A percentile compares a stretch with the other conserved stretches of the same genome.
These are phyloP conservation scores for Yponomeuta cagnagella DNA, from an alignment of 2,888 invertebrate genomes.

Conservation along the genomic window DNA sequence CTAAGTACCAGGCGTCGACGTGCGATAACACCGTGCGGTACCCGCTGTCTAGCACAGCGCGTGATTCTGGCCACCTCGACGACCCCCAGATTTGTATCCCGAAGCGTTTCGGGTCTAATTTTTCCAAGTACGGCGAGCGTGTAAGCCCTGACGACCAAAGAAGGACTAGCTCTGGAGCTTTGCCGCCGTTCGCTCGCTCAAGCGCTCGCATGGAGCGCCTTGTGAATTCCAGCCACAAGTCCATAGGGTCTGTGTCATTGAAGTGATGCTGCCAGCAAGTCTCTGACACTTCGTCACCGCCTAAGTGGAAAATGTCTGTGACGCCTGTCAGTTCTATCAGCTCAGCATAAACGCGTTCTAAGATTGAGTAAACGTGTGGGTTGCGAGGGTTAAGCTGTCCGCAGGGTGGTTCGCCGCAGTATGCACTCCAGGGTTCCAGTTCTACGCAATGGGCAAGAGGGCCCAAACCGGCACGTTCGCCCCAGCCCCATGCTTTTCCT, in stretches of 20 bases:
- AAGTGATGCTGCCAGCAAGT: slow-evolving; percentile 86
- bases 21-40: slow-evolving; percentile 87
- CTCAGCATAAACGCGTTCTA: slow-evolving; percentile 85
- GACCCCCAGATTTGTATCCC: slow-evolving; percentile 89
- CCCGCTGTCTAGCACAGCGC: slow-evolving; percentile 84
- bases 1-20: slow-evolving; percentile 92
- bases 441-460: slow-evolving; percentile 88
- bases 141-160: slow-evolving; percentile 88
- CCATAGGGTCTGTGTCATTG: slow-evolving; percentile 85
- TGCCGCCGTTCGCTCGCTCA: slow-evolving; percentile 77
- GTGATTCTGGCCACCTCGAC: slow-evolving; percentile 87
- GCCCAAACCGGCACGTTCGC: slow-evolving; percentile 83
- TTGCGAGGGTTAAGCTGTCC: slow-evolving; percentile 90
- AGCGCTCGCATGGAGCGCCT: slow-evolving; percentile 77
- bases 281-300: slow-evolving; percentile 89
- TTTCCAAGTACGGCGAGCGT: slow-evolving; percentile 80
- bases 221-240: slow-evolving; percentile 87
- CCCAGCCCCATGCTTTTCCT: slow-evolving; percentile 92
- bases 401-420: slow-evolving; percentile 91
- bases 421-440: slow-evolving; percentile 86
- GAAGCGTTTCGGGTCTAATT: slow-evolving; percentile 71
- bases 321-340: slow-evolving; percentile 83
- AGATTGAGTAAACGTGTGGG: slow-evolving; percentile 82
- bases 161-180: slow-evolving; percentile 74
- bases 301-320: slow-evolving; percentile 87